Conservation (phyloP, 2,888 invertebrate species). For the Phyto melanocephala region DNA sequence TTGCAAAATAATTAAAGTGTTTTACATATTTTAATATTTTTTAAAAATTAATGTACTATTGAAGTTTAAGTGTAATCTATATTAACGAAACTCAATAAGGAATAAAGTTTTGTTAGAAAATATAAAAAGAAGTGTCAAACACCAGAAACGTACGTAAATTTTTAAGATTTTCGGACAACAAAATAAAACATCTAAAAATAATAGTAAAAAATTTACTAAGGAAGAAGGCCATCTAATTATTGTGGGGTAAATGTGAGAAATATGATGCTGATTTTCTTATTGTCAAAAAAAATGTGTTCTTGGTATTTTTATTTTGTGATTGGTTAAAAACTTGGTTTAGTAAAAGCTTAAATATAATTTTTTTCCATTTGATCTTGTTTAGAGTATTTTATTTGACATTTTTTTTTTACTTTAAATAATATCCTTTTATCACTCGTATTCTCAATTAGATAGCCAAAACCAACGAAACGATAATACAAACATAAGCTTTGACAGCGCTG, state of each 20-base stretch:
- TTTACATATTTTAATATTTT: slow-evolving; percentile 3
- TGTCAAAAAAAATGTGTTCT: no score
- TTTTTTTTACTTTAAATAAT: no score
- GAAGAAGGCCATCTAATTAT: no score
- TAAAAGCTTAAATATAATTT: neutral
- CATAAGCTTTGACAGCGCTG: slow-evolving; percentile 53
- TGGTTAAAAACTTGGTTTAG: neutral
- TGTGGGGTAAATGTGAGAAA: neutral
- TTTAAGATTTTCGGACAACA: slow-evolving; percentile 19
- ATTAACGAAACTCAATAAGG: slow-evolving; percentile 7
- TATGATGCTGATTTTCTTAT: no score
- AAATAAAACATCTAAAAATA: slow-evolving; percentile 30
- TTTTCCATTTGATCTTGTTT: neutral
- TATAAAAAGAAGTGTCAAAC: neutral
- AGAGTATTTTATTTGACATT: no score
- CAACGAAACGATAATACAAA: slow-evolving; percentile 6
- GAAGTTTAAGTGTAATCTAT: neutral
- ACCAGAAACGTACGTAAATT: slow-evolving; percentile 11
- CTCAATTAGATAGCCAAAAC: neutral
- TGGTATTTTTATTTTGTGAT: no score
- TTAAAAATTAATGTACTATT: neutral
- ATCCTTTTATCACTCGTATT: neutral
- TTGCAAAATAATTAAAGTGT: slow-evolving; percentile 15
- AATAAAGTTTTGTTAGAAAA: slow-evolving; percentile 20
- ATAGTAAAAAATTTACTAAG: neutral